phyloP scores from a whole-genome alignment of 2,797 vertebrate species.

The Karalla daura region DNA sequence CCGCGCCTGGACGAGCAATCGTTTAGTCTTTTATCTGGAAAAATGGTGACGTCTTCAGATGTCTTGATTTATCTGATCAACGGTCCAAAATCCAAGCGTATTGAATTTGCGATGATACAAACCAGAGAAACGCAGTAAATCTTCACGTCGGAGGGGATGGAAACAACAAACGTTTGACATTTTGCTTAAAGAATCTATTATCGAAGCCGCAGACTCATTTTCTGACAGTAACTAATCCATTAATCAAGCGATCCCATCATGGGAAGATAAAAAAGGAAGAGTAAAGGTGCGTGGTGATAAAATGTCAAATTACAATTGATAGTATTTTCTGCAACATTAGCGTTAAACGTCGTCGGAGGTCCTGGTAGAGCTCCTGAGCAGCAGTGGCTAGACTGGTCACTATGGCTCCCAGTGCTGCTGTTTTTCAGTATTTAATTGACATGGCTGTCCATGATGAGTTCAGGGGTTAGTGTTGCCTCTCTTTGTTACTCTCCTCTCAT shows the following conservation, averaged over 20 bases:
- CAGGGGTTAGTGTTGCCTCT: slow-evolving; percentile 84
- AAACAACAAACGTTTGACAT: background rate
- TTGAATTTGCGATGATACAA: background rate
- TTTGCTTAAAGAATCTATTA: background rate
- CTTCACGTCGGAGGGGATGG: background rate
- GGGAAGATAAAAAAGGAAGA: slow-evolving; percentile 5
- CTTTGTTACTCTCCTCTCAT: slow-evolving; percentile 85
- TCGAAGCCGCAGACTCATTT: background rate
- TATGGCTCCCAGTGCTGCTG: slow-evolving; percentile 78
- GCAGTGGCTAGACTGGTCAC: slow-evolving; percentile 65
- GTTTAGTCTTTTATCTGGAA: background rate
- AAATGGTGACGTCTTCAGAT: background rate
- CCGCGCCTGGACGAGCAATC: background rate
- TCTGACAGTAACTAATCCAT: background rate
- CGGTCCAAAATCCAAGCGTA: background rate
- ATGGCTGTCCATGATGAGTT: slow-evolving; percentile 83
- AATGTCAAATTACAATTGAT: slow-evolving; percentile 45
- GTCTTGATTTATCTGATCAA: background rate
- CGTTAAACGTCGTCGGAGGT: slow-evolving; percentile 42
- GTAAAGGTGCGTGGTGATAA: slow-evolving; percentile 20
- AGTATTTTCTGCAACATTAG: slow-evolving; percentile 43
- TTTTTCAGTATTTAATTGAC: slow-evolving; percentile 85
- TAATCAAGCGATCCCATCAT: background rate
- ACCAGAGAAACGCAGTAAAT: background rate
- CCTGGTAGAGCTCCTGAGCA: slow-evolving; percentile 47